Conservation (phyloP, 2,113 vertebrate species). For the Chaenogobius annularis region DNA sequence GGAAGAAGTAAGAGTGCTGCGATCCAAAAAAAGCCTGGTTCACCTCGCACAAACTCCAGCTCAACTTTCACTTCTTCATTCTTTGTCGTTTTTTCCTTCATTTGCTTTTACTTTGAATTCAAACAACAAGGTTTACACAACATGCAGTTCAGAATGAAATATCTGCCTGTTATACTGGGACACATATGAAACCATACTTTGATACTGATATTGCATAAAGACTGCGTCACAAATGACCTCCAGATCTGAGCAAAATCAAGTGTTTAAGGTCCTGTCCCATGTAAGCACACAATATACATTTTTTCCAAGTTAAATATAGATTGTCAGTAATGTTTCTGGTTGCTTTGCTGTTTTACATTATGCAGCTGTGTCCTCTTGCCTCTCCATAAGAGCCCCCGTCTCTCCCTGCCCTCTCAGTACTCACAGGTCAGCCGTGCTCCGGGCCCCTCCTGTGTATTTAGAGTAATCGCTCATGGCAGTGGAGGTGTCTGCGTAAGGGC, state of each 20-base stretch:
- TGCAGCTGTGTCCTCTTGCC: neutral
- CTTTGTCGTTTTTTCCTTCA: conserved; percentile 4
- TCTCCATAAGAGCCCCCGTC: conserved; percentile 21
- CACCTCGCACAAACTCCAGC: conserved; percentile 50
- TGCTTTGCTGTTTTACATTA: conserved; percentile 18
- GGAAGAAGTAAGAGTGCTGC: conserved; percentile 10
- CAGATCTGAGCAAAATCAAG: too few relatives aligned
- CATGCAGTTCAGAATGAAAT: neutral
- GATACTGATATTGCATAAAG: too few relatives aligned
- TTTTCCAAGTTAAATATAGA: neutral
- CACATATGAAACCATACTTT: too few relatives aligned
- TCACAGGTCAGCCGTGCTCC: conserved; percentile 48
- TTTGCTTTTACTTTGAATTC: neutral
- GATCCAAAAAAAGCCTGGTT: conserved; percentile 37
- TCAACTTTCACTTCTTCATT: conserved; percentile 47
- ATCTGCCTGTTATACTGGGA: too few relatives aligned
- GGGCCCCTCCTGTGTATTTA: conserved; percentile 62
- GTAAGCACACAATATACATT: too few relatives aligned
- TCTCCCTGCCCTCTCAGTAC: conserved; percentile 24
- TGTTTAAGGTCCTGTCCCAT: too few relatives aligned
- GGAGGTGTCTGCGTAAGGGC: conserved; percentile 73
- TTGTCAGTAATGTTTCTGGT: neutral
- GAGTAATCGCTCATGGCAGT: conserved; percentile 71
- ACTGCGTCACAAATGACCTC: too few relatives aligned
- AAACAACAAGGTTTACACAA: conserved; percentile 8